Conservation (phyloP, 2,797 vertebrate genomes). For the Microchirus variegatus region DNA sequence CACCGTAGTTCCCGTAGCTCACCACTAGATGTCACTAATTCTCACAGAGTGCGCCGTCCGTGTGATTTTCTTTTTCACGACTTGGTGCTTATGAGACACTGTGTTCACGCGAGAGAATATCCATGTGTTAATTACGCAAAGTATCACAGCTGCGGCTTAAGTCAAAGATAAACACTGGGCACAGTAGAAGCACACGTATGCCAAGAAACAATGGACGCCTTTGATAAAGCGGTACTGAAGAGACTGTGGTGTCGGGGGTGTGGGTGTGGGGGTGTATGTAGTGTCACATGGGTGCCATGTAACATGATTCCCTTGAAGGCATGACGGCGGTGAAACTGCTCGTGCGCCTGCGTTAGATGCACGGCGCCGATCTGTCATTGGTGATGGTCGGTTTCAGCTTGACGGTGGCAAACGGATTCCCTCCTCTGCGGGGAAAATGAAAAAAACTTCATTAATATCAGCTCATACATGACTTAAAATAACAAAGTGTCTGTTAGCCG, state of each 20-base stretch:
- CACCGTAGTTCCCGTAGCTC: too few species aligned
- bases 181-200: constrained; percentile 19
- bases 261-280: constrained; percentile 34
- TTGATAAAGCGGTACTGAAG: constrained; percentile 27
- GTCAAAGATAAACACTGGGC: constrained; percentile 22
- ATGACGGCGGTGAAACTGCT: constrained; percentile 40
- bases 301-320: constrained; percentile 42
- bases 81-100: constrained; percentile 12
- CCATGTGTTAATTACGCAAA: neutral
- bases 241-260: constrained; percentile 46
- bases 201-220: constrained; percentile 27
- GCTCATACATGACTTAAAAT: neutral
- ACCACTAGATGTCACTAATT: too few species aligned
- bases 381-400: constrained; percentile 94
- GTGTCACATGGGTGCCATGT: constrained; percentile 23
- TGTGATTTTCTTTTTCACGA: constrained; percentile 16
- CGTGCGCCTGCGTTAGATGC: constrained; percentile 70
- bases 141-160: constrained; percentile 5
- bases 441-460: neutral
- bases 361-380: constrained; percentile 93
- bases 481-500: constrained; percentile 33
- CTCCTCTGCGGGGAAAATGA: constrained; percentile 81
- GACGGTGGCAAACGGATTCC: constrained; percentile 94
- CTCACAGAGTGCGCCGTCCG: too few species aligned
- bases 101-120: constrained; percentile 8